phyloP scores from a whole-genome alignment of 2,113 vertebrate species.

The Phainopepla nitens region DNA sequence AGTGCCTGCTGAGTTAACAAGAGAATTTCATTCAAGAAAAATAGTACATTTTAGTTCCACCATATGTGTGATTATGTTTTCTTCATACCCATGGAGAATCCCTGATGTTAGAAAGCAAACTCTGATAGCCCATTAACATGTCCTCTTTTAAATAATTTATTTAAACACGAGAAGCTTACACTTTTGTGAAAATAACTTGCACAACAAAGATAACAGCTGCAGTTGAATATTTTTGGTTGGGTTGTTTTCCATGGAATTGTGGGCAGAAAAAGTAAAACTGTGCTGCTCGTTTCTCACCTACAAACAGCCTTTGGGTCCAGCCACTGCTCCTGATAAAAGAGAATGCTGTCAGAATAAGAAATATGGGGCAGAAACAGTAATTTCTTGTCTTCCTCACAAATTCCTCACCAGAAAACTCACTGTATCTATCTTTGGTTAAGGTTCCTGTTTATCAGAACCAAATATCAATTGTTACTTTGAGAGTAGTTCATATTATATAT shows the following conservation, averaged over 20 bases:
- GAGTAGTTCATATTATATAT: not conserved
- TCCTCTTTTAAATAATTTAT: not conserved
- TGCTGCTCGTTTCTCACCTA: not conserved
- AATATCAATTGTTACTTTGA: accelerated
- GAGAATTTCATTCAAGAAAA: slow-evolving; percentile 58
- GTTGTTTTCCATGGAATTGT: not conserved
- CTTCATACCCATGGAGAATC: slow-evolving; percentile 41
- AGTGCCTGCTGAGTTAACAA: slow-evolving; percentile 69
- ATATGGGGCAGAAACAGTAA: not conserved
- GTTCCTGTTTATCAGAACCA: not conserved
- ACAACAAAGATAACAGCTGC: not conserved
- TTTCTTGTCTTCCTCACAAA: not conserved
- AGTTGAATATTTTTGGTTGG: not conserved
- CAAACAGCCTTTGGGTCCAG: not conserved
- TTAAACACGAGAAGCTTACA: not conserved
- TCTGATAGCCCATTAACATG: slow-evolving; percentile 15
- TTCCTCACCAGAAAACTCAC: not conserved
- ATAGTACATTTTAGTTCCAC: slow-evolving; percentile 50
- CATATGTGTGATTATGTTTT: slow-evolving; percentile 63
- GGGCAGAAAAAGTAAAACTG: not conserved
- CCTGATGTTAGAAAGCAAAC: slow-evolving; percentile 47
- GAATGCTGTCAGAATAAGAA: not conserved
- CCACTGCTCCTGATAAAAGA: not conserved
- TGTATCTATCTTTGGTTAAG: not conserved
- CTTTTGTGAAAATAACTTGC: not conserved